These are phyloP conservation scores for Agrotis ipsilon DNA, from an alignment of 2,888 invertebrate genomes.

Conservation along the genomic window DNA sequence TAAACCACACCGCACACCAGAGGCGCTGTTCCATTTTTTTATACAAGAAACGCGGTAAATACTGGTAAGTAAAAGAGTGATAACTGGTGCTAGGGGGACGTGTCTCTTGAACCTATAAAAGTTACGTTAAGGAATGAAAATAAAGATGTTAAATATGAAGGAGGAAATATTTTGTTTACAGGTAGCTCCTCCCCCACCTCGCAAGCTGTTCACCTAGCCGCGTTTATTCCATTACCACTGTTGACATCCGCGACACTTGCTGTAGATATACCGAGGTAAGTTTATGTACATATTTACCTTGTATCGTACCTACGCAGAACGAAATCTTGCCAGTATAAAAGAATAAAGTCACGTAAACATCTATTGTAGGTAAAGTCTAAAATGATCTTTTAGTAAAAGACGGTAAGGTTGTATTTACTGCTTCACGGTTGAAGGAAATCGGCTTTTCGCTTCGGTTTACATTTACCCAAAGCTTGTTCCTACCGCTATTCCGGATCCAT, in stretches of 20 bases:
- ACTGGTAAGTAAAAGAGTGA: too few species aligned
- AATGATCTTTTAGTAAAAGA: constrained; percentile 36
- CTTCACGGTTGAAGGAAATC: constrained; percentile 26
- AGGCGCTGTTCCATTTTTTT: too few species aligned
- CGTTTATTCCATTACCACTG: constrained; percentile 65
- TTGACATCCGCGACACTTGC: constrained; percentile 72
- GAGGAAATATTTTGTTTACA: constrained; percentile 66
- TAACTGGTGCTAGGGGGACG: too few species aligned
- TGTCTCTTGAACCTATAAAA: too few species aligned
- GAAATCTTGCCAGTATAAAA: constrained; percentile 32
- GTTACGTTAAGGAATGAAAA: too few species aligned
- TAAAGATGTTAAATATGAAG: constrained; percentile 15
- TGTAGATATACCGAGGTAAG: constrained; percentile 78
- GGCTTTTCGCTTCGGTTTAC: constrained; percentile 36
- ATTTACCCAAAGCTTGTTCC: constrained; percentile 45
- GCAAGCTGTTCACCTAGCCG: constrained; percentile 57
- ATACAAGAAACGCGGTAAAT: too few species aligned
- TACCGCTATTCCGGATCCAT: constrained; percentile 40
- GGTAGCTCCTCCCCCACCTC: constrained; percentile 63
- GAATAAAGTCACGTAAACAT: constrained; percentile 40
- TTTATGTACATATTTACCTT: constrained; percentile 53
- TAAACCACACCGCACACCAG: too few species aligned
- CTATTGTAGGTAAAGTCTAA: constrained; percentile 25
- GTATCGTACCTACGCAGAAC: constrained; percentile 30
- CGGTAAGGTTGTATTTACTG: constrained; percentile 38